Evolutionary conservation across 2,113 vertebrate genomes (phyloP).

Genomic region (Muntiacus reevesi): DNA sequence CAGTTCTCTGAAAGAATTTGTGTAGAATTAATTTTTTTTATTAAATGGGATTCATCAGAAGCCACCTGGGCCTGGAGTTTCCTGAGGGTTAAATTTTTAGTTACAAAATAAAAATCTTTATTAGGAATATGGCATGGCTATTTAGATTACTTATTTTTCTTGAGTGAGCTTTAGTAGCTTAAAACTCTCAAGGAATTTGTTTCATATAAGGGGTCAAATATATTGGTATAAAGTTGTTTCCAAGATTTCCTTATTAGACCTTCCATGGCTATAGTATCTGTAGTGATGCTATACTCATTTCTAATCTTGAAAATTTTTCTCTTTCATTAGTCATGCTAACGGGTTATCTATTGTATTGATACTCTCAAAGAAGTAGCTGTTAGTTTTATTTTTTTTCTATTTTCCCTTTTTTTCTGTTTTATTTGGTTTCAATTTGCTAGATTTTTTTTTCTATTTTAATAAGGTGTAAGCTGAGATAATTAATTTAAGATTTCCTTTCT

Average conservation of each 20-base stretch:
- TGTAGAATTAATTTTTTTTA: not conserved
- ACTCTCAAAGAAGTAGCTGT: not conserved
- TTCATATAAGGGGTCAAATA: not conserved
- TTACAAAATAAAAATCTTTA: not conserved
- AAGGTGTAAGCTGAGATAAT: not conserved
- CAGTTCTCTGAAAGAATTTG: not conserved
- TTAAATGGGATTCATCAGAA: not conserved
- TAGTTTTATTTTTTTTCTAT: not conserved
- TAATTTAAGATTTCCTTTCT: not conserved
- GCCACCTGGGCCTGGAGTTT: not conserved
- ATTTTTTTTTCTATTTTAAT: not conserved
- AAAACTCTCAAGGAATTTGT: not conserved
- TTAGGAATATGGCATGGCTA: not conserved
- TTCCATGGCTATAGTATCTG: not conserved
- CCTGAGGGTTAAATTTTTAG: not conserved
- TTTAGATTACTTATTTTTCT: not conserved
- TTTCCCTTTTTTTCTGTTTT: not conserved
- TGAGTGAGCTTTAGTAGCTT: not conserved
- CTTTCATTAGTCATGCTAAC: not conserved
- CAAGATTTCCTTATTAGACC: not conserved
- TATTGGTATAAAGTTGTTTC: not conserved
- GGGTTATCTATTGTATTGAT: not conserved
- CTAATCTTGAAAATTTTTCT: not conserved
- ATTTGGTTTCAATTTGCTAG: not conserved
- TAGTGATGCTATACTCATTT: not conserved